Base-by-base conservation (phyloP, 2,797 vertebrate species). In the Harpagifer antarcticus region DNA sequence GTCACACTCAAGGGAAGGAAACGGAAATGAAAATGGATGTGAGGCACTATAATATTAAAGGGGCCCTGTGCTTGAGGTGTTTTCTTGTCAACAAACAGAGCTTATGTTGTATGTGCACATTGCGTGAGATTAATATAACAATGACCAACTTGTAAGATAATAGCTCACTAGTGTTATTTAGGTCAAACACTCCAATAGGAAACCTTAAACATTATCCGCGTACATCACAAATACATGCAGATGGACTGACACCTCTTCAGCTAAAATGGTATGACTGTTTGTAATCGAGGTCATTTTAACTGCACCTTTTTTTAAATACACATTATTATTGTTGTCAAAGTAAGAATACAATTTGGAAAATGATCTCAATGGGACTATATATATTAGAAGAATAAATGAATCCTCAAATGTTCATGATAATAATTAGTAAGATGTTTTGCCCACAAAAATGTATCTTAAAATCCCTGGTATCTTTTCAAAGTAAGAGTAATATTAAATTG, bases 1-100 rank as follows among this genome's bases (percentile, higher is more conserved):
- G 37, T 70, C 40, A 54, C 3, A 44, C 12, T 54, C 17, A 40
- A 19, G 56, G 43, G 31, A 23, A 65, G 44, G 59, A 50, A 70
- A 37, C 40, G 23, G 17, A 27, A 47, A 15, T 50, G 37, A 69
- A 23, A 23, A 43, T 4, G 2, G 14, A 27, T 31, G 66, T 31
- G 13, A 47, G 23, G 31, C 20, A n/a, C 27, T 42, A 4, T 7
- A 40, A 43, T 40, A 48, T 43, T 54, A 33, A 44, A 69, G 3
- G 13, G 12, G 23, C n/a, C 11, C 27, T 37, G 12, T 3, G 2
- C 33, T 8, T 37, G 33, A 37, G 33, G 27, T 37, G 42, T 7
- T 53, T 67, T 54, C n/a, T 61, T 15, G 5, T 13, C 10, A 17
- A 40, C 27, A 27, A 6, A 20, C 9, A 20, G 37, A 52, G 16